Evolutionary conservation across 1,140 invertebrate species (phyloP).

Genomic region (Megalopta genalis): DNA sequence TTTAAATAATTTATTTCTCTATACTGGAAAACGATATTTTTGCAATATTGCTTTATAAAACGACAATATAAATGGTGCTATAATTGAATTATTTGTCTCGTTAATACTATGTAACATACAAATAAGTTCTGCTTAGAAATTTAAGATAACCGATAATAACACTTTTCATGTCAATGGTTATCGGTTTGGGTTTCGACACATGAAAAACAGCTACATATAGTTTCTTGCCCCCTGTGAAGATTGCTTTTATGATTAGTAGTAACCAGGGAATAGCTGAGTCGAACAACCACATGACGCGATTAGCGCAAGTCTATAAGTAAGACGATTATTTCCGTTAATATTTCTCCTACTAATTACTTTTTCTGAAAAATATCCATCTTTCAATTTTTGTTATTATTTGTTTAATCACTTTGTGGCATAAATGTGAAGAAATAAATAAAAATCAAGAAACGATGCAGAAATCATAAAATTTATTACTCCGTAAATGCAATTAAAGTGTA

Average conservation of each 20-base stretch:
- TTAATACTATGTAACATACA: background rate
- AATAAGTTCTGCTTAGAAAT: background rate
- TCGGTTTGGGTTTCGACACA: conserved; percentile 55
- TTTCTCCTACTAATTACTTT: background rate
- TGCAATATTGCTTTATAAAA: background rate
- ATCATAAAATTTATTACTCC: background rate
- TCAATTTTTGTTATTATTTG: background rate
- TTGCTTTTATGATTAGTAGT: conserved; percentile 49
- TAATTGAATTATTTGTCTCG: background rate
- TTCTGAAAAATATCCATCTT: background rate
- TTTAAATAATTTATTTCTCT: no score
- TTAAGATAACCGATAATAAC: background rate
- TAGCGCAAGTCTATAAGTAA: conserved; percentile 63
- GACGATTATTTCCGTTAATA: conserved; percentile 17
- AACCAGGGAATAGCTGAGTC: conserved; percentile 12
- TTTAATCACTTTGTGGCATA: background rate
- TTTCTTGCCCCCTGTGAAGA: conserved; percentile 23
- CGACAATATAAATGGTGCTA: background rate
- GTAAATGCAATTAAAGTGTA: background rate
- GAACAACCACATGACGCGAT: conserved; percentile 50
- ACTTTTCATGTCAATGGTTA: conserved; percentile 65
- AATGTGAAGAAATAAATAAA: no score
- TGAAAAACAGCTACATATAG: conserved; percentile 9
- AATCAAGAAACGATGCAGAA: background rate
- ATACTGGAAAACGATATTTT: background rate